These are phyloP conservation scores for Drosophila sechellia DNA, from an alignment of 1,140 invertebrate species.

Conservation along the genomic window DNA sequence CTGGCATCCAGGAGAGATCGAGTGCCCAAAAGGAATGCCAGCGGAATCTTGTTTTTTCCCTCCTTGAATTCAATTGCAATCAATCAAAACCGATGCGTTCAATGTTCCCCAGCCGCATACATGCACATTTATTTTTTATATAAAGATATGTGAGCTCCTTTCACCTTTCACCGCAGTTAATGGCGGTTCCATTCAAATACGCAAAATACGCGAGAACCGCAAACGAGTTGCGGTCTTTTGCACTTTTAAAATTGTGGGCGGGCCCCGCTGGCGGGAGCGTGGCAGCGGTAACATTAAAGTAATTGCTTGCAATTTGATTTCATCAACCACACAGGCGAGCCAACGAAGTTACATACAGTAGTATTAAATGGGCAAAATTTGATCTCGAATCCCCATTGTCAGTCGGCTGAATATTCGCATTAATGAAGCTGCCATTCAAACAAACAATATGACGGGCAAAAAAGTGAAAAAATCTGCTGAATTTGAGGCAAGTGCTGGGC, in stretches of 20 bases:
- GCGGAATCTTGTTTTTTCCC: conserved; percentile 4
- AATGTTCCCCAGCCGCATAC: background rate
- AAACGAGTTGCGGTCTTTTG: conserved; percentile 69
- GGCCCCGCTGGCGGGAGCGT: background rate
- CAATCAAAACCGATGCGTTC: conserved; percentile 38
- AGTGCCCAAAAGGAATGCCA: conserved; percentile 23
- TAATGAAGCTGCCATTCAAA: conserved; percentile 81
- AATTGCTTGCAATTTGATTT: conserved; percentile 73
- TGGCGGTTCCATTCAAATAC: conserved; percentile 55
- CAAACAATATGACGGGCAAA: conserved; percentile 35
- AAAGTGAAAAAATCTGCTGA: conserved; percentile 5
- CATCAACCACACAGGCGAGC: conserved; percentile 24
- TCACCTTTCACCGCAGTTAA: conserved; percentile 40
- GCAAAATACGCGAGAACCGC: conserved; percentile 30
- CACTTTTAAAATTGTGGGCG: conserved; percentile 28
- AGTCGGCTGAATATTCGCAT: conserved; percentile 57
- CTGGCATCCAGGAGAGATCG: background rate
- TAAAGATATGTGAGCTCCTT: conserved; percentile 23
- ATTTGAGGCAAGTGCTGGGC: conserved; percentile 33
- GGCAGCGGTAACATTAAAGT: conserved; percentile 58
- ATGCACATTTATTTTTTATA: conserved; percentile 19
- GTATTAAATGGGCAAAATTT: conserved; percentile 11
- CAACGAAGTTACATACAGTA: conserved; percentile 6
- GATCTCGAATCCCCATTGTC: conserved; percentile 33
- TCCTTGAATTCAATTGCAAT: conserved; percentile 33